A percentile compares a stretch with the other conserved stretches of the same genome.
phyloP scores from a whole-genome alignment of 2,888 invertebrate species.

The Epinotia demarniana region DNA sequence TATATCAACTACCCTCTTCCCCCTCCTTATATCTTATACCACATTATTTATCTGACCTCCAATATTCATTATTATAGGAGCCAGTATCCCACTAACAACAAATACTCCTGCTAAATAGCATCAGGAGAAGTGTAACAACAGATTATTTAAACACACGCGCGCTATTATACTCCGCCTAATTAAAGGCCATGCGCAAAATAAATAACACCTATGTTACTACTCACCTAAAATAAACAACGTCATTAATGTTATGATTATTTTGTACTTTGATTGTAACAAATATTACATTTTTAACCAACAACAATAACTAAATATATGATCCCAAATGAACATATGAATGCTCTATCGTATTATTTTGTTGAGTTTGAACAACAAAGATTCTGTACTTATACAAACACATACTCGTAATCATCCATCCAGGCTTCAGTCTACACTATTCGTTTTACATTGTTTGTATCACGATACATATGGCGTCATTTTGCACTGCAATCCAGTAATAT shows the following conservation, averaged over 20 bases:
- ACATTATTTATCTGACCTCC: constrained; percentile 57
- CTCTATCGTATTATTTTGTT: constrained; percentile 63
- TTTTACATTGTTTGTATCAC: constrained; percentile 45
- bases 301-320: constrained; percentile 19
- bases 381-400: constrained; percentile 71
- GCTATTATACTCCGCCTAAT: constrained; percentile 41
- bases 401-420: constrained; percentile 59
- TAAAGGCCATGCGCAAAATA: constrained; percentile 50
- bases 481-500: constrained; percentile 49
- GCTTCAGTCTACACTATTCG: constrained; percentile 52
- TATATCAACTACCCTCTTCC: too few species aligned
- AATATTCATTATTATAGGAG: constrained; percentile 44
- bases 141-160: constrained; percentile 44
- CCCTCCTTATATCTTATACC: constrained; percentile 49
- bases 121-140: constrained; percentile 1
- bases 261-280: constrained; percentile 26
- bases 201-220: constrained; percentile 44
- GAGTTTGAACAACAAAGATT: constrained; percentile 79
- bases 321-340: constrained; percentile 43
- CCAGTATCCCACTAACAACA: not conserved
- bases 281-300: constrained; percentile 42
- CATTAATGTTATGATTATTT: constrained; percentile 52
- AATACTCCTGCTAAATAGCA: constrained; percentile 6
- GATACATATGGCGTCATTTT: constrained; percentile 48
- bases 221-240: constrained; percentile 66